Evolutionary conservation across 1,140 invertebrate genomes (phyloP), one percentile per base, ranked within the genome.

Genomic region (Scaptomyza pallida): DNA sequence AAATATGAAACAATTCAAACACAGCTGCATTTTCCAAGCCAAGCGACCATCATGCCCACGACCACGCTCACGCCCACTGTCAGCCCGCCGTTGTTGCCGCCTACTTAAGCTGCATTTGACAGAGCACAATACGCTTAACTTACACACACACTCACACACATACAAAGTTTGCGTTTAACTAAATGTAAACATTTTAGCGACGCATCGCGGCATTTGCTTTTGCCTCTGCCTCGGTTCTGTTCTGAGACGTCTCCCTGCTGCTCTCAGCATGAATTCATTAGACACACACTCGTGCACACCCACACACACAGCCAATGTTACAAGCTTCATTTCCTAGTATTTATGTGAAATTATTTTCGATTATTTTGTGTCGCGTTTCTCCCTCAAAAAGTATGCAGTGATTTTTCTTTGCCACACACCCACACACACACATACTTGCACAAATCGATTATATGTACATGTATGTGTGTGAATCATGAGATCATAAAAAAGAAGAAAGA

Each of bases 1-100:
- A 72, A 75, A 75, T 75, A 72, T 75, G 68, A 72, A 55, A 72
- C 72, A 75, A 75, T 75, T 75, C 72, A 75, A 75, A 63, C 51
- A 63, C 51, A 74, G 33, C 57, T 47, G 60, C 57, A 59, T 51
- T 55, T 47, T 57, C 26, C 56, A 15, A 30, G 35, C 45, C 10
- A 1, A 37, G 8, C 37, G 44, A n/a, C n/a, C n/a, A n/a, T n/a
- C n/a, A n/a, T n/a, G n/a, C n/a, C n/a, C n/a, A n/a, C n/a, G n/a
- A n/a, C 51, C 5, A n/a, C 9, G 10, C 52, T 40, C 45, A 52
- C 67, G 40, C 67, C 59, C 13, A 16, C 16, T 13, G 13, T 26
- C 23, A 26, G 10, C 1, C 8, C 26, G 5, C 33, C n/a, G 12
- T n/a, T 13, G 10, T n/a, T 13, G 10, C 26, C 68, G 52, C 61